phyloP scores from a whole-genome alignment of 2,888 invertebrate species.

The Lochmaea crataegi region DNA sequence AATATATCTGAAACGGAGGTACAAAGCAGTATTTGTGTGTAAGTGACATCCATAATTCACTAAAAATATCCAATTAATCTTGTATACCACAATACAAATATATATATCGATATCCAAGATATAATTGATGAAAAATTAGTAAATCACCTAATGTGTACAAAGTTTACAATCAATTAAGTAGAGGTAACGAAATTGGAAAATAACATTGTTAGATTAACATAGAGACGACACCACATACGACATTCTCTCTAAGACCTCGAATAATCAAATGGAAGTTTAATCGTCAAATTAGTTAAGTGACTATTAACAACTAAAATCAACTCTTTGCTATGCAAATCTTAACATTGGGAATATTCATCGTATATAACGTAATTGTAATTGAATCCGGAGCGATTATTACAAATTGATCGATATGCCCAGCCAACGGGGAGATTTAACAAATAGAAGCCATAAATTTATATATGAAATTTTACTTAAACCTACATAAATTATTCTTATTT shows the following conservation, averaged over 20 bases:
- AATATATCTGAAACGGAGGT: not conserved
- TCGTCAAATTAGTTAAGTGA: not conserved
- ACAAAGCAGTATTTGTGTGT: slow-evolving; percentile 10
- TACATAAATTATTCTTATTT: no score
- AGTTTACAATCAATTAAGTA: not conserved
- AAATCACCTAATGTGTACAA: not conserved
- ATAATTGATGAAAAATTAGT: no score
- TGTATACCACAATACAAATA: not conserved
- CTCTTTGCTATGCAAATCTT: not conserved
- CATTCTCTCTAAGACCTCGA: not conserved
- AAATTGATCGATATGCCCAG: not conserved
- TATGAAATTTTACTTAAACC: no score
- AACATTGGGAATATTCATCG: not conserved
- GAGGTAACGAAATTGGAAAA: not conserved
- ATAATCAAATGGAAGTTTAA: slow-evolving; percentile 4
- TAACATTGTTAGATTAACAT: not conserved
- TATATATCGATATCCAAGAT: not conserved
- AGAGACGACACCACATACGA: not conserved
- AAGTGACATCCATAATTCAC: slow-evolving; percentile 4
- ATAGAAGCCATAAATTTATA: no score
- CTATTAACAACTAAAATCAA: not conserved
- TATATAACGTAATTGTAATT: not conserved
- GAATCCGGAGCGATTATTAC: not conserved
- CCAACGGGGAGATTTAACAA: not conserved
- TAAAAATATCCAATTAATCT: slow-evolving; percentile 9